Percentiles rank a stretch among this genome's conserved stretches.
These are phyloP conservation scores for Agrenia bidenticulata DNA, from an alignment of 2,888 invertebrate species.

Conservation along the genomic window DNA sequence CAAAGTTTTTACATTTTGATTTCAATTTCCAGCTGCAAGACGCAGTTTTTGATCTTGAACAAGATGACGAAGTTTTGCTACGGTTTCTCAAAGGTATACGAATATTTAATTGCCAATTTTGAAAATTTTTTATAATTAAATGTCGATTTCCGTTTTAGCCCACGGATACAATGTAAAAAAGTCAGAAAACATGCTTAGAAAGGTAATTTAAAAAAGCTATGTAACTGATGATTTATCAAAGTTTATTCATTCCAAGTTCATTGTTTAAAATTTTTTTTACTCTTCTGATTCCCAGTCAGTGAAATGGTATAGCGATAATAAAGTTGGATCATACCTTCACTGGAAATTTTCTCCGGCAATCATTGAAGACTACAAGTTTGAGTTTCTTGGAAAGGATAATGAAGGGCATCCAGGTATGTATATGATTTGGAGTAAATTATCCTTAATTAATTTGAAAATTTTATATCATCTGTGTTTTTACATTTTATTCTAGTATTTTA, in stretches of 20 bases:
- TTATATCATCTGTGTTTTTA: background rate
- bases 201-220: slow-evolving; percentile 82
- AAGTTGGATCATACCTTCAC: slow-evolving; percentile 16
- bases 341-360: slow-evolving; percentile 22
- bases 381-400: slow-evolving; percentile 18
- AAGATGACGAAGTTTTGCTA: slow-evolving; percentile 22
- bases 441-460: slow-evolving; percentile 6
- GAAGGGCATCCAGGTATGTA: slow-evolving; percentile 25
- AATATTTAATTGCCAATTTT: background rate
- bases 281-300: slow-evolving; percentile 13
- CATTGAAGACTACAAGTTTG: slow-evolving; percentile 23
- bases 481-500: slow-evolving; percentile 23
- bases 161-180: slow-evolving; percentile 59
- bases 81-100: slow-evolving; percentile 26
- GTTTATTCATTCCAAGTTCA: too few species aligned
- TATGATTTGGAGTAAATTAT: background rate
- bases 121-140: background rate
- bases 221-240: slow-evolving; percentile 54
- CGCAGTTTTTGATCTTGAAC: background rate
- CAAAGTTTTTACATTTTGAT: background rate
- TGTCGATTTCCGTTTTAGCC: slow-evolving; percentile 1
- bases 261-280: slow-evolving; percentile 53
- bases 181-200: slow-evolving; percentile 89
- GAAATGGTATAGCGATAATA: slow-evolving; percentile 24
- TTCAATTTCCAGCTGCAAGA: slow-evolving; percentile 15